Conservation (phyloP, 2,888 invertebrate genomes). For the Volucella inanis region DNA sequence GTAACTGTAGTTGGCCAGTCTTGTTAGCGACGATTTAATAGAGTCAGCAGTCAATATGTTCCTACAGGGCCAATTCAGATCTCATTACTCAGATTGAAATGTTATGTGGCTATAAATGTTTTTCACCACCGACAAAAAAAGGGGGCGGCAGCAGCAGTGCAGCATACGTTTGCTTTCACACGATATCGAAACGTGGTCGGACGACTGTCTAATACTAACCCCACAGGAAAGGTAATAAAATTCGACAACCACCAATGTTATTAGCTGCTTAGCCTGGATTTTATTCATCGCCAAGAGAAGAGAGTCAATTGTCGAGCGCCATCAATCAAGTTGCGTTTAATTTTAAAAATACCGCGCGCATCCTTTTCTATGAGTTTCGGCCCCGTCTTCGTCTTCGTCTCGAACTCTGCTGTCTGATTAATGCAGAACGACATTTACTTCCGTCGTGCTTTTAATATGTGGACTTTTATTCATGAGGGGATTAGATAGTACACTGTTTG, state of each 20-base stretch:
- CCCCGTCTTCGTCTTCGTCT: not conserved
- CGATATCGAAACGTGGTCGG: conserved; percentile 14
- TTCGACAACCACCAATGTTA: conserved; percentile 73
- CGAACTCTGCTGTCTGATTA: conserved; percentile 28
- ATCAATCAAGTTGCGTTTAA: conserved; percentile 74
- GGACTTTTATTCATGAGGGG: conserved; percentile 72
- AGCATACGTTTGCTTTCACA: conserved; percentile 73
- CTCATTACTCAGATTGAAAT: conserved; percentile 71
- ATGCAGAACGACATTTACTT: conserved; percentile 30
- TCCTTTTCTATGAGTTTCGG: not conserved
- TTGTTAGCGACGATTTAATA: conserved; percentile 70
- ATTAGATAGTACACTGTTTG: conserved; percentile 36
- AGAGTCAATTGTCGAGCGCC: conserved; percentile 70
- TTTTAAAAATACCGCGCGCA: conserved; percentile 63
- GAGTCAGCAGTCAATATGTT: conserved; percentile 55
- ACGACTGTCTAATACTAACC: not conserved
- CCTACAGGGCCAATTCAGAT: conserved; percentile 70
- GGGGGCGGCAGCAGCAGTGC: conserved; percentile 31
- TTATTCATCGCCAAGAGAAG: conserved; percentile 61
- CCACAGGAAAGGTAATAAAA: conserved; percentile 59
- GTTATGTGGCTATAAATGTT: conserved; percentile 69
- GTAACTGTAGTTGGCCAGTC: conserved; percentile 10
- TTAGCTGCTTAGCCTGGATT: conserved; percentile 65
- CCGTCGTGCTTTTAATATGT: conserved; percentile 48
- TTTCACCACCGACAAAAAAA: conserved; percentile 65